These are phyloP conservation scores for Cryptus viduatorius DNA, from an alignment of 2,888 invertebrate species.

Conservation along the genomic window DNA sequence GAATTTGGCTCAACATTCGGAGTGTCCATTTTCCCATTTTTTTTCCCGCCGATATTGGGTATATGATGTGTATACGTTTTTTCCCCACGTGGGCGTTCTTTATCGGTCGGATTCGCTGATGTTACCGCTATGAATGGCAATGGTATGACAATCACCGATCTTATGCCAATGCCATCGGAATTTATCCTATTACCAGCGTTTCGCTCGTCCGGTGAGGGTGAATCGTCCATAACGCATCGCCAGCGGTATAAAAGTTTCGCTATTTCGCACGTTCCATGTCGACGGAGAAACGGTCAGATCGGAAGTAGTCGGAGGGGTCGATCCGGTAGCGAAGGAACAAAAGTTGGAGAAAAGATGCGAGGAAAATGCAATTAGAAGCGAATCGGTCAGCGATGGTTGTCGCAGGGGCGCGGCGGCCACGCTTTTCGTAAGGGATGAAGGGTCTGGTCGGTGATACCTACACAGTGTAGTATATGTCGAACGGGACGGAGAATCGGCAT, in stretches of 20 bases:
- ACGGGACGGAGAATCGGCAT: constrained; percentile 17
- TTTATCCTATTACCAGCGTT: neutral
- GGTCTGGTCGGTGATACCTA: neutral
- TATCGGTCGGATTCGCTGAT: neutral
- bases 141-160: neutral
- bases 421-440: constrained; percentile 4
- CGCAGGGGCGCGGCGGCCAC: neutral
- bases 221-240: neutral
- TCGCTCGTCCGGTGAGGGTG: neutral
- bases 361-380: constrained; percentile 77
- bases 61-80: too few species aligned
- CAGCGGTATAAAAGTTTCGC: constrained; percentile 11
- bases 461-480: constrained; percentile 7
- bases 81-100: too few species aligned
- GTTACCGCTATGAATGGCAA: neutral
- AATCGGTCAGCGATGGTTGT: constrained; percentile 71
- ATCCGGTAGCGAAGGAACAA: neutral
- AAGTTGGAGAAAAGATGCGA: constrained; percentile 41
- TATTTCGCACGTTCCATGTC: neutral
- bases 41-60: too few species aligned
- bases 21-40: too few species aligned
- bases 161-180: neutral
- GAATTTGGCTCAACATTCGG: too few species aligned
- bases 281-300: constrained; percentile 69
- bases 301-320: constrained; percentile 67